Evolutionary conservation across 2,888 invertebrate genomes (phyloP).

Genomic region (Peribatodes rhomboidaria): DNA sequence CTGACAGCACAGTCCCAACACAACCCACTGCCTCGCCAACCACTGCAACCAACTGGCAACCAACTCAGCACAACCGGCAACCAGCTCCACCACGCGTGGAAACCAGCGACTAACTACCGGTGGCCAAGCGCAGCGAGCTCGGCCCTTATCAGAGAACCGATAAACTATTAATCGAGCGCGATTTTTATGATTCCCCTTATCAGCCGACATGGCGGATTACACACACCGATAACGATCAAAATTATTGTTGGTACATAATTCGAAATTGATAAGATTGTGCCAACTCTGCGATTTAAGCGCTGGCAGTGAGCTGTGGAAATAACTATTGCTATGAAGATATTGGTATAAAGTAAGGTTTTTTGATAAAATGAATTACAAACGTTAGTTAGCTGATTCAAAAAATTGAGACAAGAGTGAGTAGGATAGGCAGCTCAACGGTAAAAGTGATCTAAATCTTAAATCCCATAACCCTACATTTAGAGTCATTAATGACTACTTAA

Average conservation of each 20-base stretch:
- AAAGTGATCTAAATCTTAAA: too few relatives aligned
- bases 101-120: conserved; percentile 6
- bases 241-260: conserved; percentile 65
- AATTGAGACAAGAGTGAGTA: too few relatives aligned
- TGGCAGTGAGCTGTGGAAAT: conserved; percentile 8
- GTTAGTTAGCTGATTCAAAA: too few relatives aligned
- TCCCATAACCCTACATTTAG: too few relatives aligned
- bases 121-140: conserved; percentile 39
- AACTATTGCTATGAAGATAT: background rate
- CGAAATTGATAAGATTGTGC: conserved; percentile 46
- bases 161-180: conserved; percentile 75
- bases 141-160: conserved; percentile 53
- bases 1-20: background rate
- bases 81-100: background rate
- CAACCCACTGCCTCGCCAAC: too few relatives aligned
- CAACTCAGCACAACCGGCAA: background rate
- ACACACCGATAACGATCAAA: conserved; percentile 77
- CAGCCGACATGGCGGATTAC: conserved; percentile 83
- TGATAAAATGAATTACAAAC: too few relatives aligned
- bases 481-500: too few relatives aligned
- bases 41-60: background rate
- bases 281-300: conserved; percentile 16
- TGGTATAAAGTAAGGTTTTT: background rate
- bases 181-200: conserved; percentile 82
- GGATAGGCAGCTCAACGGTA: too few relatives aligned